Base-by-base conservation (phyloP, 2,113 vertebrate species). In the Strigops habroptila region DNA sequence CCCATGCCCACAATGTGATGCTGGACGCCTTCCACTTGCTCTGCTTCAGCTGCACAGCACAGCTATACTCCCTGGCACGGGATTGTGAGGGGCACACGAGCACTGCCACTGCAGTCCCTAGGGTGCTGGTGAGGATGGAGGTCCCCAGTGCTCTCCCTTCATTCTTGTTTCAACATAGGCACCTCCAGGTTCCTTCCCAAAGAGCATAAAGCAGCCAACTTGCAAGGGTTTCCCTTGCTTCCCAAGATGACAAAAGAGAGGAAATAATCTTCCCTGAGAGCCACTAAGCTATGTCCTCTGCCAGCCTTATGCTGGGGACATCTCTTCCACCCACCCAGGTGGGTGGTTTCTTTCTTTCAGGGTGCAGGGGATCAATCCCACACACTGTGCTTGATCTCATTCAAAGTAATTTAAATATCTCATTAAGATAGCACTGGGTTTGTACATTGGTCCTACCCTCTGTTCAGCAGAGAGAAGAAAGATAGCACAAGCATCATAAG, bases 1-100 rank as follows among this genome's bases (percentile, higher is more conserved):
- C 8, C 49, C 0, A 0, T 1, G 7, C n/a, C 62, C 0, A 0
- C 43, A 33, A 18, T 3, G 2, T 2, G 0, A 23, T 1, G 4
- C 49, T 9, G 51, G 80, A 7, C 25, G 22, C 14, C 24, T 25
- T 27, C 53, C 1, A 3, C 1, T 6, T 15, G 3, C 33, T 19
- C 18, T 64, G 59, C 18, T 48, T 59, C 48, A 73, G 71, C 71
- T 63, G 33, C 21, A 1, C n/a, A 28, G 37, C 7, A 2, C 19
- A 31, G 39, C 64, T 43, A 7, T 15, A 7, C 19, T 46, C 19
- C 18, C 15, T 5, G 21, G 15, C 3, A 8, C 0, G 3, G 78
- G 37, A 63, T 28, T 7, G 2, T 4, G 1, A 71, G 18, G 41
- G 62, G 7, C 55, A 67, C 4, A 8, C 0, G 0, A 18, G 5